Evolutionary conservation across 1,140 invertebrate species (phyloP).

Genomic region (Drosophila quadrilineata): DNA sequence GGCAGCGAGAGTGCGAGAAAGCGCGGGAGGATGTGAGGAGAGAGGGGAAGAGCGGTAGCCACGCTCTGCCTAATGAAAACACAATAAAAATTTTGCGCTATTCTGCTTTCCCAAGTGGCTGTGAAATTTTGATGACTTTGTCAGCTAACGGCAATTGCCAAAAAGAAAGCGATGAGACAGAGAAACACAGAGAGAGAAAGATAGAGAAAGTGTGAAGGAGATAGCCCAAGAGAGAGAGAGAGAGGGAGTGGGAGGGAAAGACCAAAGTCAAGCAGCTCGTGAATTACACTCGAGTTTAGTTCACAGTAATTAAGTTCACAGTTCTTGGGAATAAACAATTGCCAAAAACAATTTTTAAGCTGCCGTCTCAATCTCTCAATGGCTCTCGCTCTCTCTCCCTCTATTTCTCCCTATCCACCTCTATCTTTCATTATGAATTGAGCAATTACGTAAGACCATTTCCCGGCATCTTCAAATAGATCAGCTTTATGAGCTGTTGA

Average conservation of each 20-base stretch:
- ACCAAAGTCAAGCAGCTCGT: background rate
- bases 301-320: slow-evolving; percentile 64
- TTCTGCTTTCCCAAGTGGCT: slow-evolving; percentile 75
- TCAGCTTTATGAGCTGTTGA: background rate
- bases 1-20: no score
- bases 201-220: background rate
- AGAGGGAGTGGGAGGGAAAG: background rate
- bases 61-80: slow-evolving; percentile 63
- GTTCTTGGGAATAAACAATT: slow-evolving; percentile 43
- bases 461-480: slow-evolving; percentile 2
- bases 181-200: background rate
- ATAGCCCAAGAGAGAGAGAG: background rate
- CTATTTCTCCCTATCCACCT: no score
- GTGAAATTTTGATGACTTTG: slow-evolving; percentile 77
- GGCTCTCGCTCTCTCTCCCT: no score
- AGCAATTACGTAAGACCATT: slow-evolving; percentile 16
- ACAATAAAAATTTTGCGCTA: slow-evolving; percentile 79
- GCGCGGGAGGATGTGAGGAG: no score
- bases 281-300: slow-evolving; percentile 47
- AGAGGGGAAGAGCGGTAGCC: no score
- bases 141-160: slow-evolving; percentile 64
- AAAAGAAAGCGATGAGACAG: no score
- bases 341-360: slow-evolving; percentile 22
- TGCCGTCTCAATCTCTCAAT: no score
- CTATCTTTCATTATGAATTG: slow-evolving; percentile 21